These are phyloP conservation scores for Phrixothrix hirtus DNA, from an alignment of 2,888 invertebrate genomes.

Conservation along the genomic window DNA sequence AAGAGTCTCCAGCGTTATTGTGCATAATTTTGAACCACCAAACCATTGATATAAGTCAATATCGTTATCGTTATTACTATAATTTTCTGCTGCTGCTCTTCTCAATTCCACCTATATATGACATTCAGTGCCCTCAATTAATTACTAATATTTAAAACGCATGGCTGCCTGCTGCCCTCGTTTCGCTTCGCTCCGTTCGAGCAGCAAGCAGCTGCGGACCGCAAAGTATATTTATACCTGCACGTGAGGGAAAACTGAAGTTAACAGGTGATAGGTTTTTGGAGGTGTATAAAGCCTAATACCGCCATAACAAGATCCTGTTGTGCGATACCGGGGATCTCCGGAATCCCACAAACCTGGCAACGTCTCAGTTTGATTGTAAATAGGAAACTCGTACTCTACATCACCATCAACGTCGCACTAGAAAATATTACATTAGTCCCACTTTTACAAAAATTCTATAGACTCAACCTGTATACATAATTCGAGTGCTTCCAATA, in stretches of 20 bases:
- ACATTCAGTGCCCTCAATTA: too few relatives aligned
- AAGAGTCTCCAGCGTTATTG: constrained; percentile 69
- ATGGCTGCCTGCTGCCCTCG: too few relatives aligned
- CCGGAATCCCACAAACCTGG: constrained; percentile 69
- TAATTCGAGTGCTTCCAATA: constrained; percentile 71
- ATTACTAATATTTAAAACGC: too few relatives aligned
- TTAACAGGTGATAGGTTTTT: constrained; percentile 63
- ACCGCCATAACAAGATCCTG: constrained; percentile 65
- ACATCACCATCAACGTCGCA: constrained; percentile 72
- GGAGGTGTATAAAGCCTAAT: constrained; percentile 63
- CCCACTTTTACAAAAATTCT: too few relatives aligned
- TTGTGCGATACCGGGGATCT: constrained; percentile 57
- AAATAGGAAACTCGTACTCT: constrained; percentile 77
- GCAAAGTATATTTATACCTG: constrained; percentile 60
- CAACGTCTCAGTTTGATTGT: constrained; percentile 67
- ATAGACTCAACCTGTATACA: constrained; percentile 70
- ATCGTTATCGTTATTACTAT: constrained; percentile 59
- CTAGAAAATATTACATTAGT: constrained; percentile 55
- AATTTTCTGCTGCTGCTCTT: constrained; percentile 44
- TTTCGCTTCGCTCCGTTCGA: too few relatives aligned
- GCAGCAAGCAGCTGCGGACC: too few relatives aligned
- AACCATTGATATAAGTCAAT: constrained; percentile 74
- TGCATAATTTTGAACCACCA: constrained; percentile 70
- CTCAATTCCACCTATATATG: constrained; percentile 47
- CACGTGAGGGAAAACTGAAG: constrained; percentile 70